Conservation (phyloP, 2,888 invertebrate genomes). For the Brachycybe producta region DNA sequence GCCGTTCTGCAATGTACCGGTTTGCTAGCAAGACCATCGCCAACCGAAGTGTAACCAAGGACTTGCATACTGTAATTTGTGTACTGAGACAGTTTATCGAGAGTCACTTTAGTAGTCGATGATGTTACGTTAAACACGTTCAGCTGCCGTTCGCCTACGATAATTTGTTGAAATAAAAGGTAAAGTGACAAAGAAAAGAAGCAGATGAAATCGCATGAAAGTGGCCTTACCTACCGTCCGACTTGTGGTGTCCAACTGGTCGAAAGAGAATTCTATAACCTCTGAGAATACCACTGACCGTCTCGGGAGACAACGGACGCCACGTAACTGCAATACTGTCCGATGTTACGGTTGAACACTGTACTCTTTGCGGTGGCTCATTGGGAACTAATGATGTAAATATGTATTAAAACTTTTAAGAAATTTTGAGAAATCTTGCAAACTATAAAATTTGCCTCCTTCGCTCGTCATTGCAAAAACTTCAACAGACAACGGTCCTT, state of each 20-base stretch:
- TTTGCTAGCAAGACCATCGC: constrained; percentile 32
- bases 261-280: constrained; percentile 30
- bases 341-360: constrained; percentile 30
- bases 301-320: constrained; percentile 32
- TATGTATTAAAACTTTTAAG: not conserved
- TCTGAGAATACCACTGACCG: constrained; percentile 33
- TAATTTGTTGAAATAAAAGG: not conserved
- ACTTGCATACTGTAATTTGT: constrained; percentile 37
- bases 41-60: constrained; percentile 33
- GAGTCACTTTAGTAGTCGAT: not conserved
- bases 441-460: constrained; percentile 6
- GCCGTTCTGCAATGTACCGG: constrained; percentile 31
- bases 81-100: constrained; percentile 28
- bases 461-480: constrained; percentile 13
- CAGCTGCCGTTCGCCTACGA: constrained; percentile 3
- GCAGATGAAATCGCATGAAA: not conserved
- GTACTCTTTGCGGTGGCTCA: constrained; percentile 32
- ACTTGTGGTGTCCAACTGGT: too few species aligned
- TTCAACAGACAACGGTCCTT: constrained; percentile 15
- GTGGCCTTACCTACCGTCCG: constrained; percentile 15
- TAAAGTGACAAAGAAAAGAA: not conserved
- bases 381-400: constrained; percentile 31
- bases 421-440: not conserved
- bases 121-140: constrained; percentile 1
- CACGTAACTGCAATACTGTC: constrained; percentile 32